A percentile compares a stretch with the other conserved stretches of the same genome.
phyloP scores from a whole-genome alignment of 2,113 vertebrate species.

The Gallinago undulata region DNA sequence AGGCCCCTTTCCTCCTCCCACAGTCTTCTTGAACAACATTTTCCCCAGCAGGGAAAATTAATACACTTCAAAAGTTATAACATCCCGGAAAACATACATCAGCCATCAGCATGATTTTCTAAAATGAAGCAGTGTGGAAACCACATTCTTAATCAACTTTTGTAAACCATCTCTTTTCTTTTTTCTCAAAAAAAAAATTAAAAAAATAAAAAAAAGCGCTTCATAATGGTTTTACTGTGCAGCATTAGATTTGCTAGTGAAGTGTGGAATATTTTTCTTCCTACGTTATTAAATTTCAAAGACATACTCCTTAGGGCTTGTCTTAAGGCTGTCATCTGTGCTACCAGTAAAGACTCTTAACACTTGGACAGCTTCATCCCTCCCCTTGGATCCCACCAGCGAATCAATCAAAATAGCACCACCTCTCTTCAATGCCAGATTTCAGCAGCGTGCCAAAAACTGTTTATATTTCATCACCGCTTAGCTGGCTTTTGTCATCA shows the following conservation, averaged over 20 bases:
- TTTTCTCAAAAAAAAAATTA: not conserved
- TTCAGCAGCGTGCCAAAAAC: not conserved
- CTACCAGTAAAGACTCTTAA: conserved; percentile 38
- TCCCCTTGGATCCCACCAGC: conserved; percentile 32
- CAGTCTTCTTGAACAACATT: conserved; percentile 51
- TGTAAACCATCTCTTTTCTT: not conserved
- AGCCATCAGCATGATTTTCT: conserved; percentile 46
- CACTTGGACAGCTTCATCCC: conserved; percentile 11
- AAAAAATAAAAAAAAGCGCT: not conserved
- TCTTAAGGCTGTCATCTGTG: conserved; percentile 54
- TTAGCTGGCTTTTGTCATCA: conserved; percentile 29
- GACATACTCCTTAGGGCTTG: conserved; percentile 26
- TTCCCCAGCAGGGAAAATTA: conserved; percentile 67
- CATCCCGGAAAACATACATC: conserved; percentile 29
- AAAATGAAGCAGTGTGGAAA: conserved; percentile 51
- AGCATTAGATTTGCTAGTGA: conserved; percentile 26
- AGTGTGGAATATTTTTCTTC: conserved; percentile 38
- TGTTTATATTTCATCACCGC: not conserved
- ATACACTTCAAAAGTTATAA: conserved; percentile 65
- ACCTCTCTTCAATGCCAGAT: not conserved
- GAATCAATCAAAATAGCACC: conserved; percentile 43
- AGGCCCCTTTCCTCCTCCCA: conserved; percentile 15
- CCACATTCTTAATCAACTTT: conserved; percentile 60
- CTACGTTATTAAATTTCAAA: conserved; percentile 63
- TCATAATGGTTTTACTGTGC: not conserved